A percentile compares a stretch with the other conserved stretches of the same genome.
These are phyloP conservation scores for Spinus pinus DNA, from an alignment of 2,797 vertebrate species.

Conservation along the genomic window DNA sequence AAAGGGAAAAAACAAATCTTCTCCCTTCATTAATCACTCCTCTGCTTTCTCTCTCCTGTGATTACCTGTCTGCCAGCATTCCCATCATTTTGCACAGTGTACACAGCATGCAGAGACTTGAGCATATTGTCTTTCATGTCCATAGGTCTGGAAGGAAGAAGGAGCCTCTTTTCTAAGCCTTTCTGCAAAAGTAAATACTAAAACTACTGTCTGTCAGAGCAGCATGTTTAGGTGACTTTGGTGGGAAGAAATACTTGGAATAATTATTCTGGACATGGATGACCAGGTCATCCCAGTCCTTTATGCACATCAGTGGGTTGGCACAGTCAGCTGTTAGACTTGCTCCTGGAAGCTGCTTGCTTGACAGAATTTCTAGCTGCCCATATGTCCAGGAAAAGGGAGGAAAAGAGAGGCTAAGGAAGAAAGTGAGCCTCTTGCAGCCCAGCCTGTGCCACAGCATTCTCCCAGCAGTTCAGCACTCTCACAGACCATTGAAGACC, in stretches of 20 bases:
- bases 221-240: background rate
- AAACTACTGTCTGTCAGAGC: background rate
- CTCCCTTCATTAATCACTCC: background rate
- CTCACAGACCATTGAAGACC: background rate
- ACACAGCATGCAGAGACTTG: background rate
- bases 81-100: background rate
- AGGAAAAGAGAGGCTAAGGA: background rate
- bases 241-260: background rate
- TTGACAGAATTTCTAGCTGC: background rate
- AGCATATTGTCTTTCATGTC: background rate
- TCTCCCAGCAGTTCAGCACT: background rate
- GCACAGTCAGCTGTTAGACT: background rate
- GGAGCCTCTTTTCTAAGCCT: background rate
- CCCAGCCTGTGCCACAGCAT: background rate
- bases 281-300: background rate
- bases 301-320: background rate
- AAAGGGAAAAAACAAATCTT: accelerated
- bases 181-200: background rate
- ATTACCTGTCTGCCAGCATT: background rate
- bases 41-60: background rate
- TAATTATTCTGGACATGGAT: background rate
- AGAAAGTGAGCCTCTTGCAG: background rate
- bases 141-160: background rate
- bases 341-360: background rate
- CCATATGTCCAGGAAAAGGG: background rate